A percentile compares a stretch with the other conserved stretches of the same genome.
phyloP scores from a whole-genome alignment of 1,140 invertebrate genomes.

The Drosophila hydei region DNA sequence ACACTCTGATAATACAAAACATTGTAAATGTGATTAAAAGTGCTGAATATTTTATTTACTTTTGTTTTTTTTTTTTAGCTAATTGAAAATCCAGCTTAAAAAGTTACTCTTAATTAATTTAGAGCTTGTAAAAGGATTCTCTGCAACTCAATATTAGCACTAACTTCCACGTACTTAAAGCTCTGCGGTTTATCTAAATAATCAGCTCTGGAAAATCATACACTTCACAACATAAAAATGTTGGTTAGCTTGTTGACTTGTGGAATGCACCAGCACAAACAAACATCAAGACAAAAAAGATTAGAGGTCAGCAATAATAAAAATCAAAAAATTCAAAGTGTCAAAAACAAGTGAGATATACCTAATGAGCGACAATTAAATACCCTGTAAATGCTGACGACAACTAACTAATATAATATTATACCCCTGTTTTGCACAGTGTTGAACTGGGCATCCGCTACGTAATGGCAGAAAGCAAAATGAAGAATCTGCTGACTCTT shows the following conservation, averaged over 20 bases:
- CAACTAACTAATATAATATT: background rate
- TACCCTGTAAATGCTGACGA: too few species aligned
- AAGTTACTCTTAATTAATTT: background rate
- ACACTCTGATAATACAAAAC: background rate
- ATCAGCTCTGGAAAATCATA: background rate
- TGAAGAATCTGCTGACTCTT: background rate
- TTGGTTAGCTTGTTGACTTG: background rate
- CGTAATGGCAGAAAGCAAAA: too few species aligned
- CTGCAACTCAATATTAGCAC: background rate
- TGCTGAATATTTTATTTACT: background rate
- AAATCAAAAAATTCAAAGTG: background rate
- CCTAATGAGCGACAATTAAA: too few species aligned
- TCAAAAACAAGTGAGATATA: too few species aligned
- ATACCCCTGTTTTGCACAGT: too few species aligned
- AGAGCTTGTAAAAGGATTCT: background rate
- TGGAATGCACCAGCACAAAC: background rate
- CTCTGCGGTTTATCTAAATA: background rate
- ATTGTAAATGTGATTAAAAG: background rate
- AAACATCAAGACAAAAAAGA: background rate
- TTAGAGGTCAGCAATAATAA: background rate
- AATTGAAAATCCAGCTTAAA: constrained; percentile 1
- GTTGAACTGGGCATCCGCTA: too few species aligned
- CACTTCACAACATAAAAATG: background rate
- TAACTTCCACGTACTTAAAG: background rate
- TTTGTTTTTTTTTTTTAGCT: background rate